Percentiles rank a stretch among this genome's conserved stretches.
These are phyloP conservation scores for Calonectris borealis DNA, from an alignment of 2,113 vertebrate genomes.

Conservation along the genomic window DNA sequence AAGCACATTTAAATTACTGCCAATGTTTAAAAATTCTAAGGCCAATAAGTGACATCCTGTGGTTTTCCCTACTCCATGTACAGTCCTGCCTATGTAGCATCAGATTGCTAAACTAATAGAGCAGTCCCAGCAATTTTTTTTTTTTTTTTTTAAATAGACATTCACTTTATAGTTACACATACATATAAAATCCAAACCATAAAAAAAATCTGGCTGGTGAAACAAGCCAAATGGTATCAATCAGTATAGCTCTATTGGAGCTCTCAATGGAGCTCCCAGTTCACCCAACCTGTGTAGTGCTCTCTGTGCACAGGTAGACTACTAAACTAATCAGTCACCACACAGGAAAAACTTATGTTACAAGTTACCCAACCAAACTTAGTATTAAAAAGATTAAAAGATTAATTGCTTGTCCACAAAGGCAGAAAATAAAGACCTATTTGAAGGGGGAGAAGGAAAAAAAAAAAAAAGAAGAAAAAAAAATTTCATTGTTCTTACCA, in stretches of 20 bases:
- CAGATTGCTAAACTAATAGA: neutral
- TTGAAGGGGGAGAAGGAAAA: fast-evolving
- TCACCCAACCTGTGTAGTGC: neutral
- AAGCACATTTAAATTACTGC: conserved; percentile 5
- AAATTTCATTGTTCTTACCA: neutral
- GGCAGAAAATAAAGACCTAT: neutral
- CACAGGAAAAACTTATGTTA: neutral
- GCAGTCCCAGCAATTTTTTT: neutral
- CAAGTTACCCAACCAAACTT: neutral
- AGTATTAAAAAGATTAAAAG: neutral
- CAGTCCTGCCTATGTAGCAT: neutral
- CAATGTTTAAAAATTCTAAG: neutral
- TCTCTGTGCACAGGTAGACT: neutral
- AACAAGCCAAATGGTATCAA: neutral
- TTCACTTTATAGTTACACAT: neutral
- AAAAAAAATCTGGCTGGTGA: neutral
- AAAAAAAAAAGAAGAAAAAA: fast-evolving
- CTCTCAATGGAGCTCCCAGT: neutral
- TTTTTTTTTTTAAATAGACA: neutral
- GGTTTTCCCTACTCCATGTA: neutral
- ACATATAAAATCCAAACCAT: neutral
- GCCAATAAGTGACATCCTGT: neutral
- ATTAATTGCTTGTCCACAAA: neutral
- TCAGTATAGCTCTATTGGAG: neutral
- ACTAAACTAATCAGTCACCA: neutral